Evolutionary conservation across 2,888 invertebrate genomes (phyloP), one percentile per base, ranked within the genome.

Genomic region (Malthinus seriepunctatus): DNA sequence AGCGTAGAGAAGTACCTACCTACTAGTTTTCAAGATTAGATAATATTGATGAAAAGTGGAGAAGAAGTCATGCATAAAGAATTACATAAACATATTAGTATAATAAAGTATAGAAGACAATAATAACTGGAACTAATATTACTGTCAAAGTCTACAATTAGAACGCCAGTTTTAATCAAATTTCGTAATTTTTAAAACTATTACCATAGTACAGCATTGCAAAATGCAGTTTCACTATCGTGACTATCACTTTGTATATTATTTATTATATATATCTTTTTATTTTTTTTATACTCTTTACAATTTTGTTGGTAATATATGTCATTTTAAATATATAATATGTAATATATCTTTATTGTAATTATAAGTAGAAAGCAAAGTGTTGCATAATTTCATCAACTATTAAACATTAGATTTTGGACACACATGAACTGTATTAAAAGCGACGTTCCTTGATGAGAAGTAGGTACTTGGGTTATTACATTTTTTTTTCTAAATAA

Each of bases 71-170:
- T 54, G 59, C 59, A 59, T 53, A 44, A 32, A 42, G 33, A 54
- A 60, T 60, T 60, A 48, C 55, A 60, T 46, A 42, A 47, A 35
- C 60, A 55, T 59, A 59, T 60, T 54, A 55, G 51, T 51, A 54
- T 42, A 14, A 42, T 42, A 14, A 42, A 23, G 39, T 42, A 39
- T 39, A 47, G 51, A 51, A 60, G 55, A 51, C 60, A 60, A 51
- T 60, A 60, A 60, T 60, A 60, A 60, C 55, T 60, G 60, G 54
- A 54, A 54, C 60, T 51, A 55, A 54, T 48, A 54, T 59, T 52
- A 52, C 57, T 48, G 51, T 59, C 59, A 32, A 49, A 44, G 10
- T 15, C 15, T 38, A 31, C 23, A 56, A 56, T 56, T 56, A 56
- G 39, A 23, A 38, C 35, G 49, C 50, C 49, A 42, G 35, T 15